Evolutionary conservation across 2,797 vertebrate genomes (phyloP), one percentile per base, ranked within the genome.

Genomic region (Apogon talboti): DNA sequence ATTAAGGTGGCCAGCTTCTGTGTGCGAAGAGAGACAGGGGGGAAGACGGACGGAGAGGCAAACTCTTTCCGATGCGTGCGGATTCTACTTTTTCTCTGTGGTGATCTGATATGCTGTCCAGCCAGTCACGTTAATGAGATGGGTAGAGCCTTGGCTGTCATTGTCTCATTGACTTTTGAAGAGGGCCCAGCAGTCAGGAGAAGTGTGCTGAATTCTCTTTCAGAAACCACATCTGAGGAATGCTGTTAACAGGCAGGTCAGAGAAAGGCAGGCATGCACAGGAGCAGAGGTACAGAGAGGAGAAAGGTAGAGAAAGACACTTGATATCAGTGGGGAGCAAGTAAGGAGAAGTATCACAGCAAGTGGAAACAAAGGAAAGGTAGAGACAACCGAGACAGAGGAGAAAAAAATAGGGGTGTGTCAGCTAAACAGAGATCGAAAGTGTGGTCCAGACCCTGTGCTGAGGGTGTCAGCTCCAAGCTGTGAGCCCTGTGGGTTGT

Each of bases 71-170:
- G 43, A 46, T 66, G 52, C 55, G 52, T 53, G 45, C 42, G 43
- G 64, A 62, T 65, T 74, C 57, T n/a, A 68, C 42, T 52, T 38
- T 49, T 43, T 59, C 49, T 66, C 63, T 75, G 11, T 51, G 42
- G 63, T 59, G 50, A 76, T 75, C 42, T 37, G 14, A 54, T 65
- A 33, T 66, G 52, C 60, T 57, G 67, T 65, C 53, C 67, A 71
- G 74, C 40, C 52, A 60, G 57, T 58, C 66, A 63, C 21, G 11
- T 66, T 89, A 90, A 87, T 86, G 75, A 87, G 77, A 79, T 52
- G 55, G 66, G 52, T 51, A 75, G 58, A 79, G 67, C 47, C 41
- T 79, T 19, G 47, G 33, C 74, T 85, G 76, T 84, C 66, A 71
- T 46, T 66, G 66, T 83, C 62, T 69, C 57, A 68, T 52, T 83